Percentiles rank a stretch among this genome's conserved stretches.
Evolutionary conservation across 1,140 invertebrate genomes (phyloP).

Genomic region (Tenebrio molitor): DNA sequence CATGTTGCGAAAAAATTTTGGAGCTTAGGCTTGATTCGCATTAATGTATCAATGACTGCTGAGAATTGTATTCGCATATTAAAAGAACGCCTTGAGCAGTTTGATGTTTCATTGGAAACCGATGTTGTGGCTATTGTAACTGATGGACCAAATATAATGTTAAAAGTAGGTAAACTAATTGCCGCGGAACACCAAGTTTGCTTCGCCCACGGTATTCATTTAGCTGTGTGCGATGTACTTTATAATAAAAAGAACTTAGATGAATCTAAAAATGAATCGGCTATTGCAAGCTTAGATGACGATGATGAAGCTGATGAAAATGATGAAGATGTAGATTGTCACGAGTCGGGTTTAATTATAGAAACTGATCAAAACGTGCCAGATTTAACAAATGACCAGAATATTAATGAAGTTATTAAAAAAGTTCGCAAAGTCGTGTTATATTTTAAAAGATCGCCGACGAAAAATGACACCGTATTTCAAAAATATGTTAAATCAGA

Average conservation of each 20-base stretch:
- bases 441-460: conserved; percentile 1
- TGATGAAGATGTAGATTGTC: conserved; percentile 49
- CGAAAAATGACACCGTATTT: conserved; percentile 48
- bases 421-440: neutral
- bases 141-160: conserved; percentile 35
- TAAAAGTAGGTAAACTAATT: conserved; percentile 47
- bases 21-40: conserved; percentile 33
- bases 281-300: conserved; percentile 49
- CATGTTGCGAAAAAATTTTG: conserved; percentile 37
- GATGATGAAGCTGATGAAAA: conserved; percentile 45
- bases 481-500: conserved; percentile 51
- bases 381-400: neutral
- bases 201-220: conserved; percentile 48
- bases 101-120: conserved; percentile 43
- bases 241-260: conserved; percentile 52
- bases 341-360: conserved; percentile 3
- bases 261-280: conserved; percentile 49
- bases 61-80: conserved; percentile 35
- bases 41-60: conserved; percentile 22
- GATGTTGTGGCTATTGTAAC: conserved; percentile 37
- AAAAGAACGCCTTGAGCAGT: conserved; percentile 40
- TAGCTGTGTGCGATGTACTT: conserved; percentile 52
- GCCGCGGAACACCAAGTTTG: conserved; percentile 46
- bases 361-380: no score
- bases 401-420: neutral